Conservation (phyloP, 2,888 invertebrate genomes). For the Acrobasis suavella region DNA sequence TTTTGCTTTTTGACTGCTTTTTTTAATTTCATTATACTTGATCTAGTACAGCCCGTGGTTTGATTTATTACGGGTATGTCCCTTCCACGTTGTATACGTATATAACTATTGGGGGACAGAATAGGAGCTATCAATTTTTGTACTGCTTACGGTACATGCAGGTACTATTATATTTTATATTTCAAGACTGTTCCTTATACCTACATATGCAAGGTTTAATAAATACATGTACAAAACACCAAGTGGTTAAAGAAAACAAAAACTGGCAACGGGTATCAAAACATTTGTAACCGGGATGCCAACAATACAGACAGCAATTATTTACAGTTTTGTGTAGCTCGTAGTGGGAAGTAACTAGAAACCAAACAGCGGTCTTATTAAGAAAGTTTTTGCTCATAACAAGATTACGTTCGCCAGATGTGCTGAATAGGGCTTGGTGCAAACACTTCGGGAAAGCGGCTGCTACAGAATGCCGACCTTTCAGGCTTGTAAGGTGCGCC, state of each 20-base stretch:
- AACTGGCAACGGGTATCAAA: neutral
- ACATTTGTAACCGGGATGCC: neutral
- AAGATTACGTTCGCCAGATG: slow-evolving; percentile 79
- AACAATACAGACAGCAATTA: slow-evolving; percentile 44
- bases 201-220: no score
- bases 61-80: no score
- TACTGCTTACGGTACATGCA: no score
- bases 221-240: neutral
- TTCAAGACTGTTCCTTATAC: no score
- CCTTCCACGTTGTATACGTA: no score
- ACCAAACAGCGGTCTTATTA: slow-evolving; percentile 75
- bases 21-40: no score
- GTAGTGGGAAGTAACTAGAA: slow-evolving; percentile 54
- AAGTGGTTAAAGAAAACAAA: neutral
- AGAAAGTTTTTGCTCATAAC: slow-evolving; percentile 80
- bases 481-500: neutral
- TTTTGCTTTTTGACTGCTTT: no score
- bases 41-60: no score
- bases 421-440: slow-evolving; percentile 65
- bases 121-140: no score
- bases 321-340: slow-evolving; percentile 52
- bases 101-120: no score
- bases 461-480: neutral
- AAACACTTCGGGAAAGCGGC: slow-evolving; percentile 50
- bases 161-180: no score